phyloP scores from a whole-genome alignment of 2,888 invertebrate species.

The Rhamphomyia laevipes region DNA sequence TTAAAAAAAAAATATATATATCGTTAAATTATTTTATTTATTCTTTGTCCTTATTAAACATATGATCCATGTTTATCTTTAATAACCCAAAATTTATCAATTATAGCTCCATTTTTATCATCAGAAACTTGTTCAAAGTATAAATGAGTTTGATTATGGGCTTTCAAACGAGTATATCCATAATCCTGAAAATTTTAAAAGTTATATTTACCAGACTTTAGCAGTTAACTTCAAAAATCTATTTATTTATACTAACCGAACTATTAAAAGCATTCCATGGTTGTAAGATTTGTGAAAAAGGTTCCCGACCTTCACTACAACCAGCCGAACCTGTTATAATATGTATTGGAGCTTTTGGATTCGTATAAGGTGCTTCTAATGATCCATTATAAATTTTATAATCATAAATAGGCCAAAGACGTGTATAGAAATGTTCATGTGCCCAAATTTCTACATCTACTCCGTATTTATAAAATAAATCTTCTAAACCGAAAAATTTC shows the following conservation, averaged over 20 bases:
- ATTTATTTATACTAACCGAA: conserved; percentile 31
- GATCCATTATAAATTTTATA: conserved; percentile 57
- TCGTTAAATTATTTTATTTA: conserved; percentile 2
- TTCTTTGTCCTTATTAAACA: not conserved
- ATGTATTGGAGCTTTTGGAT: conserved; percentile 77
- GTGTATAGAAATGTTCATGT: conserved; percentile 95
- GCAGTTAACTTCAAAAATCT: no score
- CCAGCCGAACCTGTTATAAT: conserved; percentile 83
- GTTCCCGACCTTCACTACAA: conserved; percentile 70
- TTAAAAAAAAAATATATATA: not conserved
- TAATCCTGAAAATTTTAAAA: conserved; percentile 50
- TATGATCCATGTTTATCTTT: conserved; percentile 41
- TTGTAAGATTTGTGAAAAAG: conserved; percentile 46
- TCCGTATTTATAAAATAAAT: conserved; percentile 75
- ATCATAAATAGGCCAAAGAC: conserved; percentile 90
- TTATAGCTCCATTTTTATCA: conserved; percentile 52
- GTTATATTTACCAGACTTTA: no score
- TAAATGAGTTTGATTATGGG: conserved; percentile 71
- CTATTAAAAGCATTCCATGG: conserved; percentile 78
- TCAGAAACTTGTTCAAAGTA: conserved; percentile 80
- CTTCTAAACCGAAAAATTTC: conserved; percentile 63
- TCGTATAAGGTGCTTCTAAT: conserved; percentile 39
- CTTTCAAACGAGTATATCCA: conserved; percentile 78
- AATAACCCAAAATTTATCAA: conserved; percentile 56
- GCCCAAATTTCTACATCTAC: conserved; percentile 95